A percentile compares a stretch with the other conserved stretches of the same genome.
phyloP scores from a whole-genome alignment of 2,797 vertebrate species.

The Sus cebifrons region DNA sequence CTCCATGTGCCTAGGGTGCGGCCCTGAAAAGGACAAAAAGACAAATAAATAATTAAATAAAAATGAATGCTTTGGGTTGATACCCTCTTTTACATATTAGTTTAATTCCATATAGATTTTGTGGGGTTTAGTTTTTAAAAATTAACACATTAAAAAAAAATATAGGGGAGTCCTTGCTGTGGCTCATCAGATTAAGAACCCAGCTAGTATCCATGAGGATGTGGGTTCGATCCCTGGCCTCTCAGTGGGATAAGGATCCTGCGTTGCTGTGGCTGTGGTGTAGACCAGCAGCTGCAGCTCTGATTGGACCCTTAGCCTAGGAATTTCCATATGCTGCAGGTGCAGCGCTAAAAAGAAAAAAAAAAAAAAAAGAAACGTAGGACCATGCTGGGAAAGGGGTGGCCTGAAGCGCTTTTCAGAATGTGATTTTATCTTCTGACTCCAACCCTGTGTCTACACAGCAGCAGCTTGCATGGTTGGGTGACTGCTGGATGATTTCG shows the following conservation, averaged over 20 bases:
- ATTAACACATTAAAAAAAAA: not conserved
- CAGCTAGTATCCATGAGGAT: too few relatives aligned
- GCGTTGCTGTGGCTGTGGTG: too few relatives aligned
- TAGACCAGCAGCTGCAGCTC: too few relatives aligned
- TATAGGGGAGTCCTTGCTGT: too few relatives aligned
- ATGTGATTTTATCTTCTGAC: not conserved
- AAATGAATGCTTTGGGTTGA: not conserved
- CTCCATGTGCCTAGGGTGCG: too few relatives aligned
- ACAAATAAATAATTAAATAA: too few relatives aligned
- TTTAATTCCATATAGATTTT: constrained; percentile 25
- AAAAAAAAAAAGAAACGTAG: not conserved
- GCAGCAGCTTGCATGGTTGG: not conserved
- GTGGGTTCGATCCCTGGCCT: too few relatives aligned
- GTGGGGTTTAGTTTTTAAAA: not conserved
- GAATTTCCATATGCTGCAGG: too few relatives aligned
- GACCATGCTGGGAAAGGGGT: not conserved
- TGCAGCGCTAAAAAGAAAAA: not conserved
- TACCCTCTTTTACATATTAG: not conserved
- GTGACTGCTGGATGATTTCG: not conserved
- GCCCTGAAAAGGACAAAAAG: too few relatives aligned
- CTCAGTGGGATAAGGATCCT: too few relatives aligned
- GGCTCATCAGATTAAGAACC: too few relatives aligned
- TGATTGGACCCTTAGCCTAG: too few relatives aligned
- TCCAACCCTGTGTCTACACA: not conserved
- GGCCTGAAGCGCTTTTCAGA: not conserved